phyloP scores from a whole-genome alignment of 2,888 invertebrate genomes.

The Antheraea assamensis region DNA sequence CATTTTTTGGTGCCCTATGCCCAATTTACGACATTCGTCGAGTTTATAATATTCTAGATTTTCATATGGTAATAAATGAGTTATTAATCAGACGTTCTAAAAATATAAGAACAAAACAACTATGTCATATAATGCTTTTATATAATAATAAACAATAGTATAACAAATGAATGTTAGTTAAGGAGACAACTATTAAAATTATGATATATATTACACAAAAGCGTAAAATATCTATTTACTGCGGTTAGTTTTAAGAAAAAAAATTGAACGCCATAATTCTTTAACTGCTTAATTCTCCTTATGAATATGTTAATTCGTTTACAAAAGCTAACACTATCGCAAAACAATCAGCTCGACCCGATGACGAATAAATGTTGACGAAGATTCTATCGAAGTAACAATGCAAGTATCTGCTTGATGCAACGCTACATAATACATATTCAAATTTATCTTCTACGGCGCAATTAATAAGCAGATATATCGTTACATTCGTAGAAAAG shows the following conservation, averaged over 20 bases:
- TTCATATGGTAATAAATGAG: too few species aligned
- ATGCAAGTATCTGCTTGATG: constrained; percentile 29
- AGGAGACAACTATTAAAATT: too few species aligned
- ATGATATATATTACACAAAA: too few species aligned
- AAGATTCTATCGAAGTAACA: constrained; percentile 39
- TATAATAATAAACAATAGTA: too few species aligned
- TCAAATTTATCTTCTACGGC: constrained; percentile 34
- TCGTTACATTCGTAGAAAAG: neutral
- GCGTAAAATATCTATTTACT: neutral
- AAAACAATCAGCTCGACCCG: constrained; percentile 29
- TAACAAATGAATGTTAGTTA: too few species aligned
- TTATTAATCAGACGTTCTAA: too few species aligned
- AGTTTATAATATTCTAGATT: too few species aligned
- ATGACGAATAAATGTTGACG: constrained; percentile 42
- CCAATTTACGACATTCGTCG: too few species aligned
- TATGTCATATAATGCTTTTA: too few species aligned
- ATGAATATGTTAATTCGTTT: neutral
- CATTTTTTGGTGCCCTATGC: too few species aligned
- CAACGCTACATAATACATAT: constrained; percentile 44
- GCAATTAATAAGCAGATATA: constrained; percentile 22
- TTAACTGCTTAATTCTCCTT: neutral
- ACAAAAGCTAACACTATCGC: constrained; percentile 13
- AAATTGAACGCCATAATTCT: neutral
- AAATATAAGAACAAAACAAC: too few species aligned
- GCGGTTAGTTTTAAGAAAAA: neutral